Percentiles rank a stretch among this genome's conserved stretches.
Evolutionary conservation across 2,797 vertebrate species (phyloP).

Genomic region (Sternarchorhynchus goeldii): DNA sequence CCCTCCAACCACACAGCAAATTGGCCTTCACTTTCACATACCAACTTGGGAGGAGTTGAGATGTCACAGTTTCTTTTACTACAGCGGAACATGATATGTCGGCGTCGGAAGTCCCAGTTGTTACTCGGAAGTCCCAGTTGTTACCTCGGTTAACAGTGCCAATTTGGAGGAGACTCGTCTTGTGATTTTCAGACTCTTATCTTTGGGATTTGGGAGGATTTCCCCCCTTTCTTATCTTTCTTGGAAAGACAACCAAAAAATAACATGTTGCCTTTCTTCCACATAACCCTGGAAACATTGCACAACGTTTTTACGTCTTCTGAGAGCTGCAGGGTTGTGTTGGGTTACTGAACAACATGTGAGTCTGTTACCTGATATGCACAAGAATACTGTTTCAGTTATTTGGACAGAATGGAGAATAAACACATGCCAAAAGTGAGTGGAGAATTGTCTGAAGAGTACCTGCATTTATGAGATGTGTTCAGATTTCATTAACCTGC

Average conservation of each 20-base stretch:
- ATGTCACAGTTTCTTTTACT: constrained; percentile 46
- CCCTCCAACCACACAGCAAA: constrained; percentile 19
- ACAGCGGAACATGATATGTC: constrained; percentile 51
- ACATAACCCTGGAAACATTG: constrained; percentile 76
- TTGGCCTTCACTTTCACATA: constrained; percentile 22
- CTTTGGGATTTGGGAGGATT: background rate
- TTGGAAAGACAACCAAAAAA: constrained; percentile 11
- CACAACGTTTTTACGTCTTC: constrained; percentile 71
- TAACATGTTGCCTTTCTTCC: constrained; percentile 75
- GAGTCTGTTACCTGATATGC: constrained; percentile 72
- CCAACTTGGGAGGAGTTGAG: constrained; percentile 45
- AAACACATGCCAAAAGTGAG: constrained; percentile 79
- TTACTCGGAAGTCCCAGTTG: background rate
- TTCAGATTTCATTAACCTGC: constrained; percentile 68
- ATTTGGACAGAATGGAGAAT: constrained; percentile 71
- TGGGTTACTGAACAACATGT: constrained; percentile 68
- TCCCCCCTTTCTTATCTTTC: constrained; percentile 54
- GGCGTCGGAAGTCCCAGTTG: constrained; percentile 46
- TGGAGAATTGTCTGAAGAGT: constrained; percentile 61
- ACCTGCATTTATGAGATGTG: constrained; percentile 66
- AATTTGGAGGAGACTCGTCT: constrained; percentile 55
- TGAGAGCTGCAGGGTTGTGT: constrained; percentile 73
- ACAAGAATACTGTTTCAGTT: constrained; percentile 71
- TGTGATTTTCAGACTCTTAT: constrained; percentile 18
- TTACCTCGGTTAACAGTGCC: constrained; percentile 58